Percentiles rank a stretch among this genome's conserved stretches.
Evolutionary conservation across 2,888 invertebrate genomes (phyloP).

Genomic region (Drosophila pullipes): DNA sequence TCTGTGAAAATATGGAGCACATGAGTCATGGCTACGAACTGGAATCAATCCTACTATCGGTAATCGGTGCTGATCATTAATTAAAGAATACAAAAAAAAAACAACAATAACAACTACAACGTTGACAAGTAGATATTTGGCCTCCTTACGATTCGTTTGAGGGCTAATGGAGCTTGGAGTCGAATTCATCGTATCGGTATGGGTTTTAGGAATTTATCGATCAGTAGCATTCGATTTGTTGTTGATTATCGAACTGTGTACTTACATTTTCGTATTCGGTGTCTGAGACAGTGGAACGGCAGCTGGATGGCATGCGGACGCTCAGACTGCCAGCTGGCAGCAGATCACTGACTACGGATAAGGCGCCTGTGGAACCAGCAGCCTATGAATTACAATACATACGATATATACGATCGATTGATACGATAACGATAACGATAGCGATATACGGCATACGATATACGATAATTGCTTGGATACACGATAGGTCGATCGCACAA

Average conservation of each 20-base stretch:
- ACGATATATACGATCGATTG: conserved; percentile 40
- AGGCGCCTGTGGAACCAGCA: conserved; percentile 88
- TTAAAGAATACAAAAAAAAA: neutral
- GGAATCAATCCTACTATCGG: neutral
- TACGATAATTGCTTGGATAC: conserved; percentile 20
- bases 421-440: conserved; percentile 18
- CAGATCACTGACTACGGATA: conserved; percentile 85
- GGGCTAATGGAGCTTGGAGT: neutral
- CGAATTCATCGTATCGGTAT: conserved; percentile 7
- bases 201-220: conserved; percentile 8
- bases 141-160: conserved; percentile 2
- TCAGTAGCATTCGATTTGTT: neutral
- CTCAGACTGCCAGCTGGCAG: conserved; percentile 88
- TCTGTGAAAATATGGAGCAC: conserved; percentile 70
- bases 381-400: conserved; percentile 86
- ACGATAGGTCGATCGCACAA: conserved; percentile 15
- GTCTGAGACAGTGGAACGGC: conserved; percentile 97
- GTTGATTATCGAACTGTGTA: conserved; percentile 74
- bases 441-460: conserved; percentile 19
- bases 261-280: conserved; percentile 96
- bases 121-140: conserved; percentile 14
- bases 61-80: conserved; percentile 24
- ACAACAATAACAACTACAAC: conserved; percentile 9
- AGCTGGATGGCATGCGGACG: conserved; percentile 88
- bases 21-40: conserved; percentile 2